Conservation (phyloP, 2,113 vertebrate genomes). For the Glaucidium brasilianum region DNA sequence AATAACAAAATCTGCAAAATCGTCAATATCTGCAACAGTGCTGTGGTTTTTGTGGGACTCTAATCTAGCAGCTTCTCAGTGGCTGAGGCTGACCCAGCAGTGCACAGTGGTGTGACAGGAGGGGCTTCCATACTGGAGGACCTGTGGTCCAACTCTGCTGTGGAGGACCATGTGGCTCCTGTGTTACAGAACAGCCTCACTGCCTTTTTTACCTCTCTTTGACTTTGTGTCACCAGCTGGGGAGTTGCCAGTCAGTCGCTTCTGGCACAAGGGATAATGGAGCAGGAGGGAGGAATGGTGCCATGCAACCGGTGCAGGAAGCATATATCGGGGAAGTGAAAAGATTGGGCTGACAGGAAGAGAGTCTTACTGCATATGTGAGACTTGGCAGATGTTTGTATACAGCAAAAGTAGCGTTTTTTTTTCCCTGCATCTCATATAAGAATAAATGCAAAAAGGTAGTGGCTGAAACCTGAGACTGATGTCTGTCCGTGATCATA, state of each 20-base stretch:
- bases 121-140: fast-evolving
- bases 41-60: neutral
- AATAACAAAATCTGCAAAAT: neutral
- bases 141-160: neutral
- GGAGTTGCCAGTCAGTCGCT: neutral
- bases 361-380: neutral
- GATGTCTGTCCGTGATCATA: neutral
- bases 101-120: neutral
- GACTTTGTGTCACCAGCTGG: neutral
- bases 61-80: neutral
- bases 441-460: neutral
- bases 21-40: neutral
- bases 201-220: neutral
- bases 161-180: neutral
- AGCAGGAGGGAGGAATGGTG: neutral
- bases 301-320: neutral
- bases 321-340: neutral
- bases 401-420: neutral
- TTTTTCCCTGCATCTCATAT: neutral
- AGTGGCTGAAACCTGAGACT: neutral
- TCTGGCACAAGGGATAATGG: neutral
- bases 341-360: neutral
- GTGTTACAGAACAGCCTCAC: neutral
- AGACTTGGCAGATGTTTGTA: neutral
- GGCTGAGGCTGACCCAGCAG: neutral